Base-by-base conservation (phyloP, 2,113 vertebrate genomes). In the Campylomormyrus tamandua region DNA sequence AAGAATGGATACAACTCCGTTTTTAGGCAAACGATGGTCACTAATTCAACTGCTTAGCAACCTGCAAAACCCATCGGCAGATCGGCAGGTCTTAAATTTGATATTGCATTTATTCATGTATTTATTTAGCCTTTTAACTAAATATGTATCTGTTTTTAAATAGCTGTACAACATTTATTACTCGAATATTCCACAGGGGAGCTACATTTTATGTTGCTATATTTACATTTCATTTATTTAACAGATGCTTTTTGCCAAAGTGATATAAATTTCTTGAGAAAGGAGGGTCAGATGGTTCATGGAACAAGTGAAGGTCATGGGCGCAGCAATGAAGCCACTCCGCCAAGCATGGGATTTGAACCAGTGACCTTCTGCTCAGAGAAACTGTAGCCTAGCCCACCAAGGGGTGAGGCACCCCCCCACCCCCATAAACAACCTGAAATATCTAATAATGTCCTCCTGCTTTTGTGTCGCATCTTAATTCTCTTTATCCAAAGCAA, bases 121-220 rank as follows among this genome's bases (percentile, higher is more conserved):
- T 39, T 74, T 17, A 77, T 77, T 77, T 77, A 35, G 70, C 70
- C 39, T 5, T 77, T 77, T 80, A 39, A 15, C 11, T 19, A 80
- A 42, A 80, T 70, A 70, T 13, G 35, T 19, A 19, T 80, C 74
- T 80, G 35, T 42, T 80, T 62, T 80, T 86, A 48, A 86, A 86
- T 17, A 48, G 74, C 74, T 39, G 35, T 39, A 42, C 15, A 77
- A 42, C 83, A 86, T 48, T 42, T 9, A n/a, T 21, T 35, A 62
- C 70, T 83, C 46, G 90, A 88, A 80, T 87, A 1, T 89, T 89
- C 45, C 62, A n/a, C 7, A 92, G 93, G 92, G 91, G 90, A 70
- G 90, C 89, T 89, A 85, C 77, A 77, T 46, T 39, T 85, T 88
- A 66, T 90, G 15, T 83, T 53, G 89, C 10, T 24, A 87, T 80